Base-by-base conservation (phyloP, 2,797 vertebrate species). In the Bovichtus diacanthus region DNA sequence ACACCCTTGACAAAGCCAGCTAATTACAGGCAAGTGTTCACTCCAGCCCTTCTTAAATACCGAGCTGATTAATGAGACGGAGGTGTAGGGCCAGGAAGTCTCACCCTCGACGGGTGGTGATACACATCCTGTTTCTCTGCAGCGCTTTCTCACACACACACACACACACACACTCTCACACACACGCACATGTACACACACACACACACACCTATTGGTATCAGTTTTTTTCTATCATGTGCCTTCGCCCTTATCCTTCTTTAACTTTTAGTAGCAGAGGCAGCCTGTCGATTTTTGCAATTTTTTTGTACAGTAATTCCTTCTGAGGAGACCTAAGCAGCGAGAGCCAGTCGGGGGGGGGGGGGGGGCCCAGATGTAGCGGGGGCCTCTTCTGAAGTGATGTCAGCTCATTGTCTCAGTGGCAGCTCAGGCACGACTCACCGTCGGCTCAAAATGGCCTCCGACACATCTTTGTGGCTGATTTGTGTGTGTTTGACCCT, bases 61-160 rank as follows among this genome's bases (percentile, higher is more conserved):
- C 93, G 95, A 94, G 95, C 96, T 97, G 96, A 98, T 98, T 97
- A 97, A 98, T 98, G 97, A 98, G 95, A 93, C 21, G 87, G 82
- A 96, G 95, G 95, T 96, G 95, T 89, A 93, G 92, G 96, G 96
- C 95, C 96, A 97, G 96, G 96, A 97, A 97, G 96, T 97, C 96
- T 96, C 96, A 97, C 95, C 95, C 96, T 96, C 92, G 85, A 94
- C 90, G 94, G 74, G 93, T 91, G 54, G 94, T 96, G 95, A 96
- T 95, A 80, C 88, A 86, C 76, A 88, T 69, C 76, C 73, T 69
- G 75, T 81, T 80, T 86, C 62, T 81, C 68, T 72, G 34, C 73
- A 54, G 58, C 59, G 76, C 61, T 53, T 70, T 54, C 39, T 3
- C 70, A 16, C 23, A 44, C 60, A 70, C 60, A 38, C 78, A 47